These are phyloP conservation scores for Palythoa grandiflora DNA, from an alignment of 92 coral and sea anemone genomes.

Conservation along the genomic window DNA sequence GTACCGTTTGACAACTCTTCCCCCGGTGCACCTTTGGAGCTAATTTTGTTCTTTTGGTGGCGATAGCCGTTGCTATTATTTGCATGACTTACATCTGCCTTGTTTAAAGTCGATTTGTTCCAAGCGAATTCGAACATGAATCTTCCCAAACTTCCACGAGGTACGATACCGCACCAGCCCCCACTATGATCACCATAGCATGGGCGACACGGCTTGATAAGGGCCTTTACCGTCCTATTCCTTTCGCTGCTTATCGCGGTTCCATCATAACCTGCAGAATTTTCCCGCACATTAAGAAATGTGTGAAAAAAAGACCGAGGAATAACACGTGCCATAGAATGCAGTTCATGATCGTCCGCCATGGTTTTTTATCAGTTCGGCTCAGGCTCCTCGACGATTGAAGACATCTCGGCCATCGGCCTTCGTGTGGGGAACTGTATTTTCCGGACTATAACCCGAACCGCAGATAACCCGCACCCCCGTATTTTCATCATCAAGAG, in stretches of 20 bases:
- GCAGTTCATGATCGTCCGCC: conserved; percentile 1
- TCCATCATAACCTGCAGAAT: conserved; percentile 42
- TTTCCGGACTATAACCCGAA: too few relatives aligned
- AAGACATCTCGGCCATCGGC: too few relatives aligned
- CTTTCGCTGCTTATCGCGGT: neutral
- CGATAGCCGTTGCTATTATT: neutral
- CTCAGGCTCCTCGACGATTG: neutral
- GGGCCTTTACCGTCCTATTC: neutral
- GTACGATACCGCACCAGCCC: neutral
- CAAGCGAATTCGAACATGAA: neutral
- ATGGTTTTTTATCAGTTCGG: neutral
- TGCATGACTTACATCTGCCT: neutral
- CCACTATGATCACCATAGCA: neutral
- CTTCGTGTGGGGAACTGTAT: too few relatives aligned
- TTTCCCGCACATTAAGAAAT: conserved; percentile 19
- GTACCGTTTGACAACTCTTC: too few relatives aligned
- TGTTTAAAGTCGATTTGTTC: neutral
- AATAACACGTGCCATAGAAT: neutral
- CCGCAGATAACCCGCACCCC: too few relatives aligned
- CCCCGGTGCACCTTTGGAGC: neutral
- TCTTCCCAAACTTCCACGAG: neutral
- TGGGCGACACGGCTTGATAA: conserved; percentile 5
- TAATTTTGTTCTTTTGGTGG: neutral
- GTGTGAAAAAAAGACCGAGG: neutral
- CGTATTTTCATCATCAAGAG: too few relatives aligned